phyloP scores from a whole-genome alignment of 2,888 invertebrate genomes.

The Dryobota labecula region DNA sequence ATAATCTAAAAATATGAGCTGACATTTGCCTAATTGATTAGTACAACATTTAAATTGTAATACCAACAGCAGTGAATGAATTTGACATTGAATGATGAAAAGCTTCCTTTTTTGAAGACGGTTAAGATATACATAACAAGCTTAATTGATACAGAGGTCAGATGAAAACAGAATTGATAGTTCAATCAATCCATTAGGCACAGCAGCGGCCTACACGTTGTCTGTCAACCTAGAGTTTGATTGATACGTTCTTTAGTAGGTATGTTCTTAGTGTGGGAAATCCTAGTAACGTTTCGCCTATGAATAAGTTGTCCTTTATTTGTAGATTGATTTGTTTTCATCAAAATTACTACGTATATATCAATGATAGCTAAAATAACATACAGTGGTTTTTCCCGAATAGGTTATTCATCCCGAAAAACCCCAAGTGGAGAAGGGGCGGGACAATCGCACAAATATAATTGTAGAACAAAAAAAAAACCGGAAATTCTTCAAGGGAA shows the following conservation, averaged over 20 bases:
- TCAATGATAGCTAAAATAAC: constrained; percentile 1
- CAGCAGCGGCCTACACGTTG: constrained; percentile 59
- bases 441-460: constrained; percentile 27
- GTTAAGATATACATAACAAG: constrained; percentile 61
- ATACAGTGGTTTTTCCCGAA: constrained; percentile 5
- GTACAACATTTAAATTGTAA: constrained; percentile 37
- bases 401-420: constrained; percentile 14
- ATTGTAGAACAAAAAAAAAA: constrained; percentile 53
- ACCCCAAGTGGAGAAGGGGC: not conserved
- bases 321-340: constrained; percentile 21
- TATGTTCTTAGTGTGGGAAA: constrained; percentile 48
- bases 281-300: constrained; percentile 33
- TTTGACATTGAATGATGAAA: constrained; percentile 62
- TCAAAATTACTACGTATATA: constrained; percentile 1
- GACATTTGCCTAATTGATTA: constrained; percentile 40
- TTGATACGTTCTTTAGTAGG: constrained; percentile 56
- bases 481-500: constrained; percentile 70
- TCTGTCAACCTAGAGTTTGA: constrained; percentile 63
- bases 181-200: constrained; percentile 65
- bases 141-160: constrained; percentile 67
- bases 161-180: constrained; percentile 63
- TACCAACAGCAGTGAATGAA: constrained; percentile 43
- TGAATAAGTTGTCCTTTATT: constrained; percentile 11
- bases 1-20: constrained; percentile 18
- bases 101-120: constrained; percentile 57